These are phyloP conservation scores for Schrankia costaestrigalis DNA, from an alignment of 2,888 invertebrate genomes.

Conservation along the genomic window DNA sequence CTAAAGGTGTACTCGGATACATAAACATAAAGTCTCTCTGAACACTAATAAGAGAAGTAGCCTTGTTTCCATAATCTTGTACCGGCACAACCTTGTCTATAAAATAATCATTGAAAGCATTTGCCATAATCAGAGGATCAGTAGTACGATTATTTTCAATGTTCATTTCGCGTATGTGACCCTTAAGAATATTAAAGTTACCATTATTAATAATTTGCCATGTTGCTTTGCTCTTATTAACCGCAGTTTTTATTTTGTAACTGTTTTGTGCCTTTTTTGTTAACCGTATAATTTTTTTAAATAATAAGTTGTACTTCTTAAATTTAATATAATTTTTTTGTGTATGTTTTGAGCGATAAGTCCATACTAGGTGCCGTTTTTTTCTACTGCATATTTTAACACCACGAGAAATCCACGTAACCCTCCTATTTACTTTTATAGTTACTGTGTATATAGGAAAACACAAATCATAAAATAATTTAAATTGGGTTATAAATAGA, in stretches of 20 bases:
- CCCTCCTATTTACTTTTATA: not conserved
- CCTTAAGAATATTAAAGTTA: constrained; percentile 1
- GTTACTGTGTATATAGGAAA: not conserved
- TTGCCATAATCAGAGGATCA: not conserved
- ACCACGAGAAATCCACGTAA: not conserved
- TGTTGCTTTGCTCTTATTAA: not conserved
- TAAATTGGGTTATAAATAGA: not conserved
- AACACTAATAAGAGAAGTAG: not conserved
- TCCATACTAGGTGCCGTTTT: not conserved
- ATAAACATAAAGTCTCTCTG: constrained; percentile 2
- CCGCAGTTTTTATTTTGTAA: too few species aligned
- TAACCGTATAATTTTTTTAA: constrained; percentile 2
- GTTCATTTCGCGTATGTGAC: not conserved
- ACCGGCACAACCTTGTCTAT: constrained; percentile 1
- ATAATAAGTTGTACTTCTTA: too few species aligned
- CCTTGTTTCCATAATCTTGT: not conserved
- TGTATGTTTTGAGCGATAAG: too few species aligned
- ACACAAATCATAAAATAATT: not conserved
- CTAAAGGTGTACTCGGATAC: not conserved
- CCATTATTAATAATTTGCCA: constrained; percentile 2
- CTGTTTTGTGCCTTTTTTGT: constrained; percentile 1
- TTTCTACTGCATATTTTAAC: not conserved
- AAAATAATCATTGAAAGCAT: not conserved
- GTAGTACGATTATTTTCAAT: not conserved
- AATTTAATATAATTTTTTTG: too few species aligned